Evolutionary conservation across 2,797 vertebrate species (phyloP).

Genomic region (Hydrocynus forskahlii): DNA sequence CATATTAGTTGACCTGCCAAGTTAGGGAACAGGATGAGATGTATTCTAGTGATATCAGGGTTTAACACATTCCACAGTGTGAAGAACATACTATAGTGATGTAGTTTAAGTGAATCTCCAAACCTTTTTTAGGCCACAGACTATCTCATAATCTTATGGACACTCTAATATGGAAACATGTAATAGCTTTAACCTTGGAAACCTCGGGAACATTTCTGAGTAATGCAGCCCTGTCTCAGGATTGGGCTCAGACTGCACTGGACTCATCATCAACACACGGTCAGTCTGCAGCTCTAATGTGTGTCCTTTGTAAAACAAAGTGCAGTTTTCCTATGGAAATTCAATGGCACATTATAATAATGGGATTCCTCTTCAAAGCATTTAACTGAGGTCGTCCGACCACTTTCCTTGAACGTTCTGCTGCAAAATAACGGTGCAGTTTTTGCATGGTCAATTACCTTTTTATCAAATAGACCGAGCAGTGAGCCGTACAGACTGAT

Average conservation of each 20-base stretch:
- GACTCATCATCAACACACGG: slow-evolving; percentile 1
- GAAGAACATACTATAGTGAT: neutral
- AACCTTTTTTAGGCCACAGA: neutral
- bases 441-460: neutral
- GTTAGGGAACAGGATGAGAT: neutral
- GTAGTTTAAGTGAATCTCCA: slow-evolving; percentile 13
- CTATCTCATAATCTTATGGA: neutral
- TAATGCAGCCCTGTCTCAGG: neutral
- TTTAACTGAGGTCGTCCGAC: slow-evolving; percentile 21
- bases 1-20: neutral
- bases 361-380: neutral
- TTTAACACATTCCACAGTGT: neutral
- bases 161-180: neutral
- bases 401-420: neutral
- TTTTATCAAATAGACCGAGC: slow-evolving; percentile 2
- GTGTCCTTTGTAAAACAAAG: slow-evolving; percentile 12
- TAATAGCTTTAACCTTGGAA: neutral
- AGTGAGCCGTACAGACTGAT: neutral
- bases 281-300: neutral
- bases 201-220: slow-evolving; percentile 1
- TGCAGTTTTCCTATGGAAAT: neutral
- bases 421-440: neutral
- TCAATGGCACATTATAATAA: neutral
- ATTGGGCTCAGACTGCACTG: slow-evolving; percentile 15
- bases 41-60: neutral